Base-by-base conservation (phyloP, 2,113 vertebrate genomes). In the Tricholaema leucomelas region DNA sequence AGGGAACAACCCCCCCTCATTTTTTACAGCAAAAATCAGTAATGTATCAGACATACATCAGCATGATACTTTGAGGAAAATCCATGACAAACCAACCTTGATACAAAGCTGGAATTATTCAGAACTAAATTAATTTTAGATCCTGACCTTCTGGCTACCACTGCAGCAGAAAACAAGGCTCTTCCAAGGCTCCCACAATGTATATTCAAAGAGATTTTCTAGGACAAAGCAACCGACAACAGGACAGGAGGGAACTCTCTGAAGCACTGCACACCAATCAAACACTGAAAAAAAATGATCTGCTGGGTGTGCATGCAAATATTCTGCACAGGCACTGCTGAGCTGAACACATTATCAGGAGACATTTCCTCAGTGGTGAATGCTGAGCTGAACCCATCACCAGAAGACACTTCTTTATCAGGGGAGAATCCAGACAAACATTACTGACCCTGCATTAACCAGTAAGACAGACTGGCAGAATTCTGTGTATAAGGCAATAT, bases 41-140 rank as follows among this genome's bases (percentile, higher is more conserved):
- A 64, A 56, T 33, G 55, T 31, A 82, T 61, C 81, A 89, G 46
- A 33, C 42, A 87, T 67, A 91, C 85, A 77, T 81, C 63, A 90
- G 60, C 11, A 70, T 42, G 67, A 60, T 83, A 59, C 60, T 73
- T 82, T 56, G 82, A 83, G 80, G 9, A 75, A 90, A 44, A 78
- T 74, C 54, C 65, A 78, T 64, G 69, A 82, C 91, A 95, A 87
- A 90, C 83, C 80, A 91, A 67, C n/a, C 91, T 87, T 64, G 65
- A 90, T 71, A 81, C 35, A 78, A 90, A 90, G 91, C 38, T 56
- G 17, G 82, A 88, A 94, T 91, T 87, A 74, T 83, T 91, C 72
- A 88, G 55, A 91, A 91, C 91, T 54, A 52, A 4, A 92, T 77
- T 93, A 58, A 91, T 91, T 89, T 92, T 92, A 91, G 85, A 91